Percentiles rank a stretch among this genome's conserved stretches.
These are phyloP conservation scores for Frieseomelitta varia DNA, from an alignment of 1,140 invertebrate genomes.

Conservation along the genomic window DNA sequence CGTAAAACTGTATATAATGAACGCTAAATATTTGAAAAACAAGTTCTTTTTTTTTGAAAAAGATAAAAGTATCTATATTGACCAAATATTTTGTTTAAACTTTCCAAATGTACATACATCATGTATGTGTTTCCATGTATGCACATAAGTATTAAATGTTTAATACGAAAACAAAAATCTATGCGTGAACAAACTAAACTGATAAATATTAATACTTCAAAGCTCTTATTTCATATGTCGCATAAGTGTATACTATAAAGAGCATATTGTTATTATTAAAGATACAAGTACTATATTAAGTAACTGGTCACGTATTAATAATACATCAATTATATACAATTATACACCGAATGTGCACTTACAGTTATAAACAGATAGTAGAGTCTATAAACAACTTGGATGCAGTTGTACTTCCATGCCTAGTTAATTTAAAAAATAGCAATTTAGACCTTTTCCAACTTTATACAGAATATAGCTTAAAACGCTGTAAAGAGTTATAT, in stretches of 20 bases:
- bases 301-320: constrained; percentile 56
- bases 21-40: constrained; percentile 10
- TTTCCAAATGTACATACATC: constrained; percentile 25
- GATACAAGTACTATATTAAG: constrained; percentile 58
- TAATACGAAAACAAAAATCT: constrained; percentile 19
- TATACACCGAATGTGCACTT: constrained; percentile 64
- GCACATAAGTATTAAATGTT: constrained; percentile 49
- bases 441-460: constrained; percentile 55
- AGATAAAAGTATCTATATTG: constrained; percentile 19
- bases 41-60: constrained; percentile 17
- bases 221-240: constrained; percentile 40
- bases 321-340: constrained; percentile 59
- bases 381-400: constrained; percentile 45
- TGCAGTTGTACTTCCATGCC: constrained; percentile 43
- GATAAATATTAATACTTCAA: constrained; percentile 27
- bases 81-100: constrained; percentile 4
- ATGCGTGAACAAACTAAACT: background rate
- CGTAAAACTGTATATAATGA: constrained; percentile 34
- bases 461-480: constrained; percentile 50
- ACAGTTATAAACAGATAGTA: constrained; percentile 58
- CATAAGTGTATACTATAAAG: constrained; percentile 47
- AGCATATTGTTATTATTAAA: constrained; percentile 51
- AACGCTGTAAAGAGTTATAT: constrained; percentile 50
- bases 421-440: constrained; percentile 67
- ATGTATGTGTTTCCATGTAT: constrained; percentile 34